Base-by-base conservation (phyloP, 1,140 invertebrate genomes). In the Temnothorax curvispinosus region DNA sequence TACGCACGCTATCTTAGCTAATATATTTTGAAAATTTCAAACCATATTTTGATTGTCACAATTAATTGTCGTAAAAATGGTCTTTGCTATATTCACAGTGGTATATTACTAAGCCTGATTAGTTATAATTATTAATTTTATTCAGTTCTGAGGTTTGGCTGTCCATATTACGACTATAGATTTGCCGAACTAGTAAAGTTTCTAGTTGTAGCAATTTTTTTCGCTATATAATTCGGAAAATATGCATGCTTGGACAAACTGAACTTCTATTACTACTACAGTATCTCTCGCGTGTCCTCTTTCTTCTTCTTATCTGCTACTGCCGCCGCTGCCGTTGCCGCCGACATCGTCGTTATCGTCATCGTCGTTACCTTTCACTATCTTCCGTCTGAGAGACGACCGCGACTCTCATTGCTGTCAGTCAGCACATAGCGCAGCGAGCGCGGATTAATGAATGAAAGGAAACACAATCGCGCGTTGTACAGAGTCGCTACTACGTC, bases 401-500 rank as follows among this genome's bases (percentile, higher is more conserved):
- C 75, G 54, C 69, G 76, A 41, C 56, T 90, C 65, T 88, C 90
- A 84, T 84, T 81, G 82, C 78, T 89, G 85, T 76, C 89, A 90
- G 89, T 84, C 72, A 87, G 65, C 87, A 65, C 52, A 84, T 62
- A 56, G 38, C 81, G 76, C 71, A 77, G 74, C 85, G 54, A 85
- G 74, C 69, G 58, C 69, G 67, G 81, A 85, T 90, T 90, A 90
- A 90, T 90, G 89, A 90, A 89, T 89, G 88, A 82, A 89, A 82
- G 80, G 77, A 85, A 82, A 87, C 77, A 67, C 58, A 82, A 89
- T 67, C 76, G 85, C 52, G 6, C 18, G 15, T 50, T 50, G 27
- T 67, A 69, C 58, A 58, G 44, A 65, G 41, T n/a, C 11, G n/a
- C 35, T 80, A 80, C 47, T 67, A 80, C 62, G n/a, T 67, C 58